Base-by-base conservation (phyloP, 2,797 vertebrate genomes). In the Sylvia borin region DNA sequence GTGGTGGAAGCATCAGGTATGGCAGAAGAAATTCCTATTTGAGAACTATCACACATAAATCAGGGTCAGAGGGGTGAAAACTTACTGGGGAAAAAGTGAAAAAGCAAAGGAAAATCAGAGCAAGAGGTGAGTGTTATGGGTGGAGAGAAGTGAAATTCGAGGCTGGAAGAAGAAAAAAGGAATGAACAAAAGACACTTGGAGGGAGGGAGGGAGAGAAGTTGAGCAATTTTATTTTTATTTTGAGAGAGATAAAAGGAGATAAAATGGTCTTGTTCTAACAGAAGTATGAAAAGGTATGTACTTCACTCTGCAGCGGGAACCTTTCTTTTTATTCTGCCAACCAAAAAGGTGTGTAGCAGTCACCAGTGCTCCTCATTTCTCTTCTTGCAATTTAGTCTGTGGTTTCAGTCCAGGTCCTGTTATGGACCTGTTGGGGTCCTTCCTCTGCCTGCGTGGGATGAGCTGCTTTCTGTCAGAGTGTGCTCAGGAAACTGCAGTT, bases 1-100 rank as follows among this genome's bases (percentile, higher is more conserved):
- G 90, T 96, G 87, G 47, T 92, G 85, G 93, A 96, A 90, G 87
- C 89, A 92, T 94, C 93, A 94, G 80, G 62, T 92, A 77, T 10
- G 3, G 48, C 82, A 93, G 85, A 95, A 94, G 74, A 91, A 93
- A 79, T 81, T 88, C 60, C 66, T 75, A 0, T 72, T 84, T 92
- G 70, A 95, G 55, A 92, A 18, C 70, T 92, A 8, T 88, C 82
- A 84, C 43, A 4, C 73, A 21, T 83, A 88, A 90, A 58, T 84
- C n/a, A 88, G 50, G 43, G 72, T 68, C 65, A 70, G 48, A 90
- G 70, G 75, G 66, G 48, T 78, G 34, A 79, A 76, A 90, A 88
- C 27, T 34, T 85, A 48, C 10, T 36, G 43, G 55, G 91, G 21
- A 67, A 53, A 72, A 83, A 55, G n/a, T 83, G 57, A 43, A 60